Evolutionary conservation across 1,140 invertebrate species (phyloP), one percentile per base, ranked within the genome.

Genomic region (Saccostrea cuccullata): DNA sequence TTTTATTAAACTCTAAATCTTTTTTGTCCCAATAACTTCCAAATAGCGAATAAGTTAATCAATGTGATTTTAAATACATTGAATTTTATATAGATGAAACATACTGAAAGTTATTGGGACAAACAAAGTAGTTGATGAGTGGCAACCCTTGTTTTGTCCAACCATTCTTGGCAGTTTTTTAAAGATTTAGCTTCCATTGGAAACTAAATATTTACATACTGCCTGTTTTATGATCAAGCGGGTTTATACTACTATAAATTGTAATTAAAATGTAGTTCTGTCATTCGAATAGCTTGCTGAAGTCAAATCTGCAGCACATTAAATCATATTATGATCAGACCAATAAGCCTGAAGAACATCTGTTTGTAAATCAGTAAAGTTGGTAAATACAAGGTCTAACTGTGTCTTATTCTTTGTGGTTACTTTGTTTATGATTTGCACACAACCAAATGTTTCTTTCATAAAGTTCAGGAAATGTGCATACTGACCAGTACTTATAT

Each of bases 301-400:
- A 83, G 5, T 83, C 17, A 83, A 9, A 17, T 83, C 1, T 83
- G 55, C 17, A 40, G 82, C 82, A 83, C 82, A 83, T 20, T 83
- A 83, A n/a, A 87, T 60, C 23, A 87, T 77, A 11, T 87, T 87
- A 30, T 88, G 87, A 36, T 88, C 87, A 67, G 87, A 88, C 87
- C 87, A 88, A 26, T 77, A 88, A 17, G 64, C 82, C 20, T 88
- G 82, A 64, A 88, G 55, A 15, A 85, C 67, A 40, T 88, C 87
- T 23, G 87, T 70, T 30, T 73, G 47, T 20, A 77, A 9, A 40
- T 56, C 12, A 30, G 55, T 30, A 55, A 73, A 17, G 64, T 88
- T 85, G 12, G 77, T 23, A 47, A 88, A 88, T 30, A 88, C 20
- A 13, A 73, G 47, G 64, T 88, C 82, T 30, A 85, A 12, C 11